A percentile compares a stretch with the other conserved stretches of the same genome.
These are phyloP conservation scores for Haliaeetus leucogaster DNA, from an alignment of 2,113 vertebrate genomes.

Conservation along the genomic window DNA sequence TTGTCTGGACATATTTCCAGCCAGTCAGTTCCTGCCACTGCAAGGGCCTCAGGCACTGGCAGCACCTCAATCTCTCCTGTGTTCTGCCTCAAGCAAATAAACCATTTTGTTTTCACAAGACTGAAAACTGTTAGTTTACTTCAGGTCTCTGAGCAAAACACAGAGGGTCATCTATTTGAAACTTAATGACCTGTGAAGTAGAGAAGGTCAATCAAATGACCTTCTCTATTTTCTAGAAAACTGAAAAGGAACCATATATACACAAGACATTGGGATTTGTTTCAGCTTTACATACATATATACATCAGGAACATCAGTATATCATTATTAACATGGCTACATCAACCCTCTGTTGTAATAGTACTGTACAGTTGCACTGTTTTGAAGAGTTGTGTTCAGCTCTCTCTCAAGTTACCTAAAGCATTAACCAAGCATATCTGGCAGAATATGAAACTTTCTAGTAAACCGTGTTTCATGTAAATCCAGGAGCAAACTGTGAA, in stretches of 20 bases:
- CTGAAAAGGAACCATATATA: neutral
- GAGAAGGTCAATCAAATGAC: neutral
- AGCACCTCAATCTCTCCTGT: neutral
- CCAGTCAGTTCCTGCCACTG: neutral
- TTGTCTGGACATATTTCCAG: neutral
- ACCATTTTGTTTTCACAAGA: conserved; percentile 24
- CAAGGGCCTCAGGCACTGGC: neutral
- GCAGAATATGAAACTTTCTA: neutral
- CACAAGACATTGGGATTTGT: neutral
- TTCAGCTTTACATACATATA: neutral
- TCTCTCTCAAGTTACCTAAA: neutral
- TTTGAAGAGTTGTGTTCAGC: neutral
- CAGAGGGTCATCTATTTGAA: conserved; percentile 3
- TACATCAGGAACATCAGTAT: neutral
- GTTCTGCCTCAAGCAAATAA: conserved; percentile 31
- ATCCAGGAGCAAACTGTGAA: neutral
- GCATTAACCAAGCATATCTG: neutral
- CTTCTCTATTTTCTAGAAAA: neutral
- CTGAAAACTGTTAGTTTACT: conserved; percentile 1
- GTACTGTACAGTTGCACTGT: neutral
- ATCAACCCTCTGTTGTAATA: neutral
- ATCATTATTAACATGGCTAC: neutral
- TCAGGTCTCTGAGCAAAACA: neutral
- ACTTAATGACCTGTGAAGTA: neutral
- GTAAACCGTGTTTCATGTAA: neutral